Evolutionary conservation across 2,888 invertebrate genomes (phyloP).

Genomic region (Petrolisthes manimaculis): DNA sequence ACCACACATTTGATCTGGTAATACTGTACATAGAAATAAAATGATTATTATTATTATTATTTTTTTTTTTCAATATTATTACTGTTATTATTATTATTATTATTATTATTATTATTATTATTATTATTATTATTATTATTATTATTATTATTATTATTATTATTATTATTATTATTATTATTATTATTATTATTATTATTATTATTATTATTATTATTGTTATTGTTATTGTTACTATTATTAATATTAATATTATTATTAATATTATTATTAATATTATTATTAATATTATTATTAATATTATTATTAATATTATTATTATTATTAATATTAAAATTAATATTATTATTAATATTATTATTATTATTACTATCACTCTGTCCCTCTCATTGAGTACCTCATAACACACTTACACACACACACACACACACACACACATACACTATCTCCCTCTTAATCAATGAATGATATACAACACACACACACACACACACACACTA

Average conservation of each 20-base stretch:
- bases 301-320: not conserved
- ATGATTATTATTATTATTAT: too few species aligned
- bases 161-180: constrained; percentile 15
- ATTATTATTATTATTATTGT: not conserved
- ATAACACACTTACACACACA: too few species aligned
- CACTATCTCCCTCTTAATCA: too few species aligned
- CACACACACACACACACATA: too few species aligned
- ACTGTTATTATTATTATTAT: constrained; percentile 11
- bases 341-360: too few species aligned
- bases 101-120: constrained; percentile 19
- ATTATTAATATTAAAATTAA: too few species aligned
- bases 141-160: constrained; percentile 9
- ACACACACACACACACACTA: too few species aligned
- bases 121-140: constrained; percentile 3
- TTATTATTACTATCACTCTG: too few species aligned
- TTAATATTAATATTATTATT: not conserved
- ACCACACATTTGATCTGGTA: too few species aligned
- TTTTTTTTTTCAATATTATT: not conserved
- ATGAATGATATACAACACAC: too few species aligned
- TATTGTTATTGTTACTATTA: not conserved
- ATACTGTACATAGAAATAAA: too few species aligned
- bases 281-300: not conserved
- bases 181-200: constrained; percentile 2
- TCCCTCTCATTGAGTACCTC: too few species aligned
- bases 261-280: not conserved